phyloP scores from a whole-genome alignment of 2,888 invertebrate genomes.

The Conistra vaccinii region DNA sequence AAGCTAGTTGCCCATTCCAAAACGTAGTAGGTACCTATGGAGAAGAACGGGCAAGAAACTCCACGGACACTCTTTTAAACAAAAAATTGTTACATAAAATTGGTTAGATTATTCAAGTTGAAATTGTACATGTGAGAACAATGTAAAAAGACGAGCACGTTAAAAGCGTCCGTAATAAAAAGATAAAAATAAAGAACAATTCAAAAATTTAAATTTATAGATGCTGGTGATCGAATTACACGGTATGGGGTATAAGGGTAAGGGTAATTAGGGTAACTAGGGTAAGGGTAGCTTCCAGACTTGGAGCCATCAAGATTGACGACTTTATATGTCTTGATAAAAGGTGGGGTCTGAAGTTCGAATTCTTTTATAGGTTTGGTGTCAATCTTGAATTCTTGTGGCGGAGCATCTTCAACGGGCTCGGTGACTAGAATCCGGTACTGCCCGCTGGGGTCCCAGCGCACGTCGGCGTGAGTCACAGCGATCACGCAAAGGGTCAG shows the following conservation, averaged over 20 bases:
- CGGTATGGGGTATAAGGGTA: conserved; percentile 11
- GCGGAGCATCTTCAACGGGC: background rate
- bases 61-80: no score
- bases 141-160: no score
- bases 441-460: conserved; percentile 64
- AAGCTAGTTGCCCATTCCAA: no score
- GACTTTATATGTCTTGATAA: conserved; percentile 7
- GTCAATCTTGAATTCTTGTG: background rate
- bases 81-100: no score
- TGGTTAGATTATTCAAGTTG: no score
- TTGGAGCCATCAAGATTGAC: background rate
- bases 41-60: no score
- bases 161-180: no score
- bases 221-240: background rate
- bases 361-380: background rate
- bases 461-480: conserved; percentile 56
- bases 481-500: conserved; percentile 55
- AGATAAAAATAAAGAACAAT: no score
- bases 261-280: background rate
- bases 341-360: background rate
- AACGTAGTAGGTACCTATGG: no score
- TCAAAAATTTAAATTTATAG: no score
- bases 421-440: conserved; percentile 54
- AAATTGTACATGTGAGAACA: no score
- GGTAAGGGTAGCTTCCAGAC: background rate